Conservation (phyloP, 2,797 vertebrate species). For the Psittacula derbiana region DNA sequence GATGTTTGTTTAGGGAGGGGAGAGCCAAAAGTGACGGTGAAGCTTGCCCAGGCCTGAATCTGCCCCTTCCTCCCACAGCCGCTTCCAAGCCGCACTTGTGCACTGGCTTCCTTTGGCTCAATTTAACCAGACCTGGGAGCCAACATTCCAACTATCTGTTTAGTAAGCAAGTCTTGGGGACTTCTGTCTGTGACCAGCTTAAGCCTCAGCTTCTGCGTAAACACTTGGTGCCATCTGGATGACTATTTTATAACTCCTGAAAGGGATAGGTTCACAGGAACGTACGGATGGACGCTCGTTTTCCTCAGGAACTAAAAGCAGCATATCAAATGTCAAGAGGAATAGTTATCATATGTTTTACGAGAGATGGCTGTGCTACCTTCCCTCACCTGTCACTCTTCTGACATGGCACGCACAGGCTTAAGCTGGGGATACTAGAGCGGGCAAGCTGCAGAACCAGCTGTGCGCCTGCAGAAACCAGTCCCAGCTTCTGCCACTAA, state of each 20-base stretch:
- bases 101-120: constrained; percentile 45
- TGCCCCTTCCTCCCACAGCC: constrained; percentile 28
- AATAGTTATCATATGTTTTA: constrained; percentile 61
- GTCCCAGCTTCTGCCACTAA: background rate
- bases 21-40: background rate
- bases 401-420: constrained; percentile 44
- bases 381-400: constrained; percentile 72
- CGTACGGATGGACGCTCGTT: constrained; percentile 16
- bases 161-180: constrained; percentile 71
- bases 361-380: constrained; percentile 24
- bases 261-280: constrained; percentile 61
- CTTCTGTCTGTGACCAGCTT: constrained; percentile 68
- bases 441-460: constrained; percentile 1
- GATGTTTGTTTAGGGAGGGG: constrained; percentile 33
- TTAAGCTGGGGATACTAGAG: constrained; percentile 55
- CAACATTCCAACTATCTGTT: constrained; percentile 77
- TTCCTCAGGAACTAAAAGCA: constrained; percentile 68
- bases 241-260: constrained; percentile 72
- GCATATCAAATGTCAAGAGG: constrained; percentile 51
- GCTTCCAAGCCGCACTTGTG: background rate
- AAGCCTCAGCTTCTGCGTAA: constrained; percentile 72
- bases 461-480: constrained; percentile 40
- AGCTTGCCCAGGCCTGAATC: constrained; percentile 34
- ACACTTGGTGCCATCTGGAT: constrained; percentile 77
- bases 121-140: constrained; percentile 62